Base-by-base conservation (phyloP, 2,888 invertebrate genomes). In the Cancer borealis region DNA sequence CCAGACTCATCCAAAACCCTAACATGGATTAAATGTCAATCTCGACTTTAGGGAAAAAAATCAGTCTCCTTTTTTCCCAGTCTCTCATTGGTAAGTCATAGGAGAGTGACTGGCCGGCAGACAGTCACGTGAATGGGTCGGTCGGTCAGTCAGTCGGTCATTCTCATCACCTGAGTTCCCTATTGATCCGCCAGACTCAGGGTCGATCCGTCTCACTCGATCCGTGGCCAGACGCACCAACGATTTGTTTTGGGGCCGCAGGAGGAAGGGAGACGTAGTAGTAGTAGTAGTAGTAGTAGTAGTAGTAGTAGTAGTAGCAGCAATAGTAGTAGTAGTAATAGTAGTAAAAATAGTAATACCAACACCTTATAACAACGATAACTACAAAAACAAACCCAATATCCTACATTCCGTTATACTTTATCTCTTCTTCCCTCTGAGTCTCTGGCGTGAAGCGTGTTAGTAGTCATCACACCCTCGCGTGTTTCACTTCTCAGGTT, bases 141-240 rank as follows among this genome's bases (percentile, higher is more conserved):
- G 84, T 30, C 73, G 73, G 73, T 79, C 84, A 84, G 84, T 84
- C 84, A 84, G 84, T 30, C 39, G 84, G 84, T 84, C 84, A 84
- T 17, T 39, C 84, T 84, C 84, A 84, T 84, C 84, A 84, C 39
- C 39, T 30, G 84, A 30, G 84, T 39, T 39, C 39, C 10, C 84
- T 84, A 84, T 84, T 84, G 84, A 84, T 84, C 66, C n/a, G 84
- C 39, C 73, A n/a, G 84, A 12, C 84, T 30, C 39, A 12, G 73
- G 84, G 84, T 84, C 84, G 84, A 84, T 84, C 84, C 84, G 84
- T 84, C 84, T 84, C 84, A 84, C 84, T 84, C 84, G 84, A 84
- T 84, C 84, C 84, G 1, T 39, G 2, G 84, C 39, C 39, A 12
- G 39, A 8, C 84, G 84, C 84, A 17, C 39, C 39, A 14, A 84